phyloP scores from a whole-genome alignment of 1,140 invertebrate genomes.

The Radopholus similis region DNA sequence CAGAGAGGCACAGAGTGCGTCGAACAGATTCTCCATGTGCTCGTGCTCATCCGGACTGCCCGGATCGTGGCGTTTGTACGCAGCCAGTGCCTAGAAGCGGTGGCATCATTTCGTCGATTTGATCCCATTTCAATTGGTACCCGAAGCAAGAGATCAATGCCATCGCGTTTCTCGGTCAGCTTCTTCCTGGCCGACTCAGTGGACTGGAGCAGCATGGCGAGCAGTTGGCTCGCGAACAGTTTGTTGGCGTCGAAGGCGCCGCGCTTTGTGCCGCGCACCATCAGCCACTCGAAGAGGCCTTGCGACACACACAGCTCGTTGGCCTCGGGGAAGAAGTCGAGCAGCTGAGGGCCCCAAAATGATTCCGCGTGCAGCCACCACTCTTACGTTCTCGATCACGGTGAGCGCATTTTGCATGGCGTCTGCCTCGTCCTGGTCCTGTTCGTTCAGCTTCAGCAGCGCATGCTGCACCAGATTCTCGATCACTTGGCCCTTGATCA shows the following conservation, averaged over 20 bases:
- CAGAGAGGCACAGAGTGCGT: conserved; percentile 85
- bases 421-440: conserved; percentile 86
- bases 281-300: conserved; percentile 83
- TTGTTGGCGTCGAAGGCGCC: conserved; percentile 91
- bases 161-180: conserved; percentile 82
- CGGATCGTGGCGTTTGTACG: conserved; percentile 90
- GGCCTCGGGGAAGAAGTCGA: conserved; percentile 79
- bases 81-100: conserved; percentile 66
- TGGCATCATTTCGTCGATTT: background rate
- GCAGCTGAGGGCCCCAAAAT: conserved; percentile 53
- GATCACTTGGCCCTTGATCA: conserved; percentile 80
- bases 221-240: conserved; percentile 87
- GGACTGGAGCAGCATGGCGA: conserved; percentile 89
- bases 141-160: conserved; percentile 90
- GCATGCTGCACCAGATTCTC: conserved; percentile 83
- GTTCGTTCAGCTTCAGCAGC: conserved; percentile 86
- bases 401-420: conserved; percentile 89
- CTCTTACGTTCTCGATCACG: conserved; percentile 50
- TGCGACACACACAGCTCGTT: conserved; percentile 72
- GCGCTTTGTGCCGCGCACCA: conserved; percentile 74
- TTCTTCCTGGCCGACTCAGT: conserved; percentile 72
- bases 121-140: conserved; percentile 63
- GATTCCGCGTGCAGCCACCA: conserved; percentile 2
- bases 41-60: conserved; percentile 84
- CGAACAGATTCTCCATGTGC: conserved; percentile 97